phyloP scores from a whole-genome alignment of 1,140 invertebrate genomes.

The Macrobrachium nipponense region DNA sequence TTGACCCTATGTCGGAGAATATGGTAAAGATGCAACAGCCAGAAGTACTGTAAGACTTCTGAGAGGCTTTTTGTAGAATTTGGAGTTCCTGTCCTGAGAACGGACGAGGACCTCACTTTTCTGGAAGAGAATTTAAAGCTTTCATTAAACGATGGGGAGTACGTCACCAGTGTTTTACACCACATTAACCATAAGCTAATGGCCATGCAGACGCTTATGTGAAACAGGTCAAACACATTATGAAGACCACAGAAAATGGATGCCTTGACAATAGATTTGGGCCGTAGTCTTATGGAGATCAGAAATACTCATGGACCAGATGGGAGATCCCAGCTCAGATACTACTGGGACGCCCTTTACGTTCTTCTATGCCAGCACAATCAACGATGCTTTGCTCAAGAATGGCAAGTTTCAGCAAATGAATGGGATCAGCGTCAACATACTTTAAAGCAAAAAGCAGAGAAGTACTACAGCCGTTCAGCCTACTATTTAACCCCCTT shows the following conservation, averaged over 20 bases:
- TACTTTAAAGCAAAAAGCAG: not conserved
- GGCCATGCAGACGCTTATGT: slow-evolving; percentile 24
- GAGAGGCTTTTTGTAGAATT: slow-evolving; percentile 4
- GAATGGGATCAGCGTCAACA: slow-evolving; percentile 7
- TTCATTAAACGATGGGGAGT: slow-evolving; percentile 11
- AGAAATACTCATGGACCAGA: slow-evolving; percentile 26
- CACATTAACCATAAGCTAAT: slow-evolving; percentile 15
- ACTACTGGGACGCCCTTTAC: slow-evolving; percentile 25
- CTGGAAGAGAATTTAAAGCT: not conserved
- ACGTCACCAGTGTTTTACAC: slow-evolving; percentile 8
- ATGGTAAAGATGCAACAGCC: slow-evolving; percentile 20
- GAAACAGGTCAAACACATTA: slow-evolving; percentile 29
- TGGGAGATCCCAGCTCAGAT: slow-evolving; percentile 26
- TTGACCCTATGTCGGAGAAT: slow-evolving; percentile 21
- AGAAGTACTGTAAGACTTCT: slow-evolving; percentile 6
- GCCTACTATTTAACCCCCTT: not conserved
- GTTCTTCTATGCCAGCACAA: slow-evolving; percentile 27
- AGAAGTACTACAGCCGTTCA: slow-evolving; percentile 1
- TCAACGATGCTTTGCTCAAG: too few relatives aligned
- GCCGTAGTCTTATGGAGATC: slow-evolving; percentile 15
- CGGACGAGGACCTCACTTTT: slow-evolving; percentile 22
- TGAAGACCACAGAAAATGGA: slow-evolving; percentile 30
- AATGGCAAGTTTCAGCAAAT: slow-evolving; percentile 13
- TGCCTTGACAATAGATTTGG: slow-evolving; percentile 19
- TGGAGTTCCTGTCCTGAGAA: slow-evolving; percentile 9